Base-by-base conservation (phyloP, 2,888 invertebrate genomes). In the Seira musarum region DNA sequence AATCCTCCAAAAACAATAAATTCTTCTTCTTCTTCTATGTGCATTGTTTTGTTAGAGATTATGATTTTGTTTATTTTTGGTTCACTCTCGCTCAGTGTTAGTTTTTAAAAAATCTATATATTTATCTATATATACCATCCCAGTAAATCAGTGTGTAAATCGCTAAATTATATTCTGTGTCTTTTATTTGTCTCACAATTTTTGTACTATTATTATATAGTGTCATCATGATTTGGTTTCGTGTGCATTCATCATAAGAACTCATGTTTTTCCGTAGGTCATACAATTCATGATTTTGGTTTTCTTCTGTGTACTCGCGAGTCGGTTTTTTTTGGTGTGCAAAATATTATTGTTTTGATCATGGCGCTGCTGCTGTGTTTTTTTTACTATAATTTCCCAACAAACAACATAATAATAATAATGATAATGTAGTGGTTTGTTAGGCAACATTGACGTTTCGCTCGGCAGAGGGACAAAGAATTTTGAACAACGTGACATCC, bases 381-480 rank as follows among this genome's bases (percentile, higher is more conserved):
- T 40, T 8, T 40, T 40, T 40, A 40, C 40, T 40, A 8, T 8
- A 8, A 40, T 40, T 40, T 40, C 40, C 40, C 40, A 40, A 40
- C 6, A 40, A n/a, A n/a, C n/a, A n/a, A n/a, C n/a, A n/a, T 40
- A 40, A 40, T 8, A 40, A 40, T 40, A 40, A n/a, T n/a, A n/a
- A n/a, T n/a, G n/a, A n/a, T n/a, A n/a, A n/a, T n/a, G n/a, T n/a
- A n/a, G n/a, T n/a, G 40, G 40, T 13, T 40, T 17, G 40, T 67
- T 63, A 75, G 63, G 63, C 68, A 75, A 67, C 75, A 68, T 75
- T 67, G 75, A 75, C 75, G 75, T 75, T 75, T 75, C 75, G 30
- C 25, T 24, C 40, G 49, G 57, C 61, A 67, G 53, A 22, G 17
- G 46, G 15, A 10, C 15, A 10, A 30, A n/a, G 24, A 8, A 60